These are phyloP conservation scores for Ambastaia sidthimunki DNA, from an alignment of 2,797 vertebrate genomes.

Conservation along the genomic window DNA sequence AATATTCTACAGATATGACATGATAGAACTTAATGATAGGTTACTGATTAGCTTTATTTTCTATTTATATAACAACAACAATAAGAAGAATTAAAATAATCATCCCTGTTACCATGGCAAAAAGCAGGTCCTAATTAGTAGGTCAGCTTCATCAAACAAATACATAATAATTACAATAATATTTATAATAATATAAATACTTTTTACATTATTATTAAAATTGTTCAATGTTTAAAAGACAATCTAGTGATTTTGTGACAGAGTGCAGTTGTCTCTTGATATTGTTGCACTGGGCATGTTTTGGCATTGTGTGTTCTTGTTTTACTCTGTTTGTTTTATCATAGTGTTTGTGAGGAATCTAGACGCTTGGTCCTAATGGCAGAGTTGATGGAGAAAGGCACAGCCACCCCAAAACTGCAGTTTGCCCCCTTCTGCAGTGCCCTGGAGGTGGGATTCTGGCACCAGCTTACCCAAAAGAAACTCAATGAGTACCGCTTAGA, in stretches of 20 bases:
- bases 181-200: background rate
- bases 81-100: too few relatives aligned
- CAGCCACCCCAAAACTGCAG: slow-evolving; percentile 81
- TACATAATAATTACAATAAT: background rate
- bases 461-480: slow-evolving; percentile 94
- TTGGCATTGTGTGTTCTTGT: too few relatives aligned
- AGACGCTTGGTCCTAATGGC: slow-evolving; percentile 73
- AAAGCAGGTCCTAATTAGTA: background rate
- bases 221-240: too few relatives aligned
- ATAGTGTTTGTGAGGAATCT: slow-evolving; percentile 32
- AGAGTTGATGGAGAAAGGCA: slow-evolving; percentile 57
- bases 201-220: too few relatives aligned
- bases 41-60: too few relatives aligned
- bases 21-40: too few relatives aligned
- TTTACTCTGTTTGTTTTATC: background rate
- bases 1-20: too few relatives aligned
- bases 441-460: slow-evolving; percentile 97
- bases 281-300: background rate
- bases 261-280: background rate
- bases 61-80: too few relatives aligned
- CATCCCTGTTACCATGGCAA: too few relatives aligned
- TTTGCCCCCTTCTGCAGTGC: slow-evolving; percentile 94
- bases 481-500: slow-evolving; percentile 93
- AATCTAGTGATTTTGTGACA: too few relatives aligned
- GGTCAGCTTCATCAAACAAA: background rate